Evolutionary conservation across 92 coral and sea anemone genomes (phyloP).

Genomic region (Montipora capitata): DNA sequence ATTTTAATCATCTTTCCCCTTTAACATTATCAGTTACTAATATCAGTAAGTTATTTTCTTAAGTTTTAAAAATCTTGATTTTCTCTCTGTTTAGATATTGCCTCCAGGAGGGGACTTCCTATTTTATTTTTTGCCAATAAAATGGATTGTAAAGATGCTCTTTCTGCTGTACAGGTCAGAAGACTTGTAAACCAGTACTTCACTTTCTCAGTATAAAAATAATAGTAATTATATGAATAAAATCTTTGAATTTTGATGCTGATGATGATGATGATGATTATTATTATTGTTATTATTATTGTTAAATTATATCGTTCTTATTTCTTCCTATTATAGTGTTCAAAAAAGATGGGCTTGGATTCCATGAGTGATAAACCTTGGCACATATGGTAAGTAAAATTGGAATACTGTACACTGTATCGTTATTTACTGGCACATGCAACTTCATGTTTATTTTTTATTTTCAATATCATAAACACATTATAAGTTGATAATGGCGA

Average conservation of each 20-base stretch:
- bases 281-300: too few relatives aligned
- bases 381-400: constrained; percentile 93
- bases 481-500: too few relatives aligned
- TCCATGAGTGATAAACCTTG: constrained; percentile 91
- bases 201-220: too few relatives aligned
- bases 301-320: background rate
- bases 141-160: constrained; percentile 91
- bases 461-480: too few relatives aligned
- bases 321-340: constrained; percentile 48
- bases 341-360: constrained; percentile 80
- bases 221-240: too few relatives aligned
- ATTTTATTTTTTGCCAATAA: constrained; percentile 97
- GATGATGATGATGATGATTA: background rate
- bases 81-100: constrained; percentile 72
- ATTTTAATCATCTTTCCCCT: too few relatives aligned
- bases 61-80: background rate
- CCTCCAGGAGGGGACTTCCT: constrained; percentile 77
- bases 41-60: too few relatives aligned
- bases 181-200: too few relatives aligned
- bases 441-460: too few relatives aligned
- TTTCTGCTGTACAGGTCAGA: constrained; percentile 89
- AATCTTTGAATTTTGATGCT: background rate
- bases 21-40: too few relatives aligned
- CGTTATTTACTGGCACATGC: too few relatives aligned
- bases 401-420: too few relatives aligned